Evolutionary conservation across 2,888 invertebrate species (phyloP).

Genomic region (Hyalella azteca): DNA sequence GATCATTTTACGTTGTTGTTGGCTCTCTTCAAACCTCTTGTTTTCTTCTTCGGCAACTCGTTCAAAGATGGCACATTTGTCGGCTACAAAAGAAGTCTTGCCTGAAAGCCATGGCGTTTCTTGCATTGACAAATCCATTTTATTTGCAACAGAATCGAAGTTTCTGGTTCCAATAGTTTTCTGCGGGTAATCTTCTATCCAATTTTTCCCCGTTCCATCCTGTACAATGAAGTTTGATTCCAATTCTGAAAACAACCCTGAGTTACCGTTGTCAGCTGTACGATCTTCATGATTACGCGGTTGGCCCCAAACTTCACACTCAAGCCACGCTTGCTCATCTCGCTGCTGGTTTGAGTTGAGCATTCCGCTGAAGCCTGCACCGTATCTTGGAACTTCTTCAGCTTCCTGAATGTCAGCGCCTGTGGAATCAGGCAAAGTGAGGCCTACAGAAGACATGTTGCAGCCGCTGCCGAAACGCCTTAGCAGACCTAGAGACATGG

Average conservation of each 20-base stretch:
- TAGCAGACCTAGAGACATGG: conserved; percentile 37
- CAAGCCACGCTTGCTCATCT: no score
- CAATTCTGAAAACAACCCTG: no score
- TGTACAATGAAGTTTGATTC: no score
- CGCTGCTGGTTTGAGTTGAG: no score
- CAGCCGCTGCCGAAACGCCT: conserved; percentile 56
- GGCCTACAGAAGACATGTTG: conserved; percentile 46
- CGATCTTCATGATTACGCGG: no score
- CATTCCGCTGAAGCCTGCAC: no score
- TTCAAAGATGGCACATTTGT: conserved; percentile 51
- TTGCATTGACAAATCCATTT: background rate
- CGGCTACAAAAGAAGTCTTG: conserved; percentile 46
- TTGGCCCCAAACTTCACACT: no score
- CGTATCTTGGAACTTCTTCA: conserved; percentile 39
- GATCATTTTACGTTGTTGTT: conserved; percentile 47
- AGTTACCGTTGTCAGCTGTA: no score
- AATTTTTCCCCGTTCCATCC: conserved; percentile 9
- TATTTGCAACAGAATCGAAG: background rate
- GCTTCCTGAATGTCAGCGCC: no score
- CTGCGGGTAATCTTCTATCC: background rate
- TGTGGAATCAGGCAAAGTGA: background rate
- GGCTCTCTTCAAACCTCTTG: conserved; percentile 44
- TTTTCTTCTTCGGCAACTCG: conserved; percentile 52
- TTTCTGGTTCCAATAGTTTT: background rate
- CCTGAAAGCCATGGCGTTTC: background rate